Evolutionary conservation across 2,797 vertebrate genomes (phyloP).

Genomic region (Aulostomus chinensis): DNA sequence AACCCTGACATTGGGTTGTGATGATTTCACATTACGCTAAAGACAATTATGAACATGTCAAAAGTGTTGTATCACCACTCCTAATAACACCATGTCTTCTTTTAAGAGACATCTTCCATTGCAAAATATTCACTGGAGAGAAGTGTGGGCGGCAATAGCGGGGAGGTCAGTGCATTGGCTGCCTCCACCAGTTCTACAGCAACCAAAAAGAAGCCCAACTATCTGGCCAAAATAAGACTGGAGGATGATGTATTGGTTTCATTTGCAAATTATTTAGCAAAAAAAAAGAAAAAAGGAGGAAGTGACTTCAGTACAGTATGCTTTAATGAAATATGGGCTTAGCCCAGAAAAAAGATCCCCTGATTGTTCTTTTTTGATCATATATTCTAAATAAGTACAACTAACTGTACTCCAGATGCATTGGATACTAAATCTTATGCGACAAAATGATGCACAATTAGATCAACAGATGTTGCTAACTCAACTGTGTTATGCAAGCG

Average conservation of each 20-base stretch:
- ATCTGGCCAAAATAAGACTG: slow-evolving; percentile 41
- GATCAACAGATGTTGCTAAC: too few relatives aligned
- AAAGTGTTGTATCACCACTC: slow-evolving; percentile 66
- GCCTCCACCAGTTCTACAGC: slow-evolving; percentile 22
- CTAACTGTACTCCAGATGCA: background rate
- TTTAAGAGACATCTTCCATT: slow-evolving; percentile 55
- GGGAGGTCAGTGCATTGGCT: slow-evolving; percentile 47
- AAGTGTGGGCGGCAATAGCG: slow-evolving; percentile 62
- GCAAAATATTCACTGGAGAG: slow-evolving; percentile 55
- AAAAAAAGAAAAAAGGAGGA: slow-evolving; percentile 33
- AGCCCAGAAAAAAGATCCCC: background rate
- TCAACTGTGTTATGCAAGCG: too few relatives aligned
- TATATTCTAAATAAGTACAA: slow-evolving; percentile 5
- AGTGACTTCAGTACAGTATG: background rate
- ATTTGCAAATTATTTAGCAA: too few relatives aligned
- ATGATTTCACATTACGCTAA: slow-evolving; percentile 68
- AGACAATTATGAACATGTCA: slow-evolving; percentile 74
- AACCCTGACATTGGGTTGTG: slow-evolving; percentile 59
- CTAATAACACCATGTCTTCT: slow-evolving; percentile 59
- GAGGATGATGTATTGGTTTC: slow-evolving; percentile 32
- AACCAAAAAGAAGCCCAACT: slow-evolving; percentile 29
- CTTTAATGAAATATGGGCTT: slow-evolving; percentile 8
- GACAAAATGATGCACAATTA: slow-evolving; percentile 9
- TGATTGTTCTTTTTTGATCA: slow-evolving; percentile 5
- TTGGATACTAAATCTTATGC: slow-evolving; percentile 1